Base-by-base conservation (phyloP, 2,888 invertebrate genomes). In the Unio pictorum region DNA sequence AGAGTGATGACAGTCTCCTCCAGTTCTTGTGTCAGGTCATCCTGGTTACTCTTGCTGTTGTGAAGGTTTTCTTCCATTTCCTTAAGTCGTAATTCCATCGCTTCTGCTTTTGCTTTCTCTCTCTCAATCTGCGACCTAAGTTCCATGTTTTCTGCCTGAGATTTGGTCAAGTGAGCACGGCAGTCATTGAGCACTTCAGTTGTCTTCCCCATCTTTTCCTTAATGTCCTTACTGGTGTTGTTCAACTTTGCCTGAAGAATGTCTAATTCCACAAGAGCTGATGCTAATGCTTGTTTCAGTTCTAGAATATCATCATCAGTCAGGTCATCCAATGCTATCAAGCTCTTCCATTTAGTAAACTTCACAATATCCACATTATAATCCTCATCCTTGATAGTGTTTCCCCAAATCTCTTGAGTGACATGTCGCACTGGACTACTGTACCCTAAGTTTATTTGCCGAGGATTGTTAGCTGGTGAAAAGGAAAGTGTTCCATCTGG, bases 81-180 rank as follows among this genome's bases (percentile, higher is more conserved):
- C 45, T 76, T 74, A 11, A 83, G 72, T 57, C 79, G 68, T 15
- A 68, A 64, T 61, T 84, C 83, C 64, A 81, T 69, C 4, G 72
- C 70, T 23, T 81, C 81, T n/a, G 76, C 71, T 59, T 76, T 73
- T n/a, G 74, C 73, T 67, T 81, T 80, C 64, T 85, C 86, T 59
- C 81, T 76, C 61, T 84, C 83, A 66, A 81, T 72, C 45, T 75
- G 78, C 11, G 80, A 78, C 30, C 85, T 73, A 34, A 85, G 71
- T 65, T 85, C 85, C 75, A 82, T 83, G 74, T 86, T 86, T 68
- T 86, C 85, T 23, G 84, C 83, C 64, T 86, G 85, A 18, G 85
- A 78, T 69, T 81, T 83, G 30, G 83, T 78, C 20, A 85, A 67
- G 66, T 86, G 85, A 65, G 79, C 74, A 61, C 85, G 74, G 68